Percentiles rank a stretch among this genome's conserved stretches.
Conservation (phyloP, 2,113 vertebrate species). For the Formicarius rufipectus region DNA sequence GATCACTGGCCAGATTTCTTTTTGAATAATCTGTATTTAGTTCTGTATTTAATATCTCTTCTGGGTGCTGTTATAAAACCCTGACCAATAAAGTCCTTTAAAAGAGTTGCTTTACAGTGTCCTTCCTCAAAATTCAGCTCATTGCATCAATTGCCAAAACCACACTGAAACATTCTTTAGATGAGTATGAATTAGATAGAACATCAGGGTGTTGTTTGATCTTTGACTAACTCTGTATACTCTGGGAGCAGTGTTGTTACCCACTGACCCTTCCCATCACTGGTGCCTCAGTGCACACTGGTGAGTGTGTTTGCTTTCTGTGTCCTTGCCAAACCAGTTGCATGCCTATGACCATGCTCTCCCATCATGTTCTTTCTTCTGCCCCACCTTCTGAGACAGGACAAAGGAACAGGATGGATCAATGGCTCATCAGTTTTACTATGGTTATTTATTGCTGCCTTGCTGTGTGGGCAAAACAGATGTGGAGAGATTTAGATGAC, state of each 20-base stretch:
- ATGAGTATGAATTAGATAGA: neutral
- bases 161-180: neutral
- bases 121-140: neutral
- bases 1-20: neutral
- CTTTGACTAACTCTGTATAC: neutral
- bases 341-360: neutral
- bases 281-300: no score
- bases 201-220: neutral
- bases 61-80: neutral
- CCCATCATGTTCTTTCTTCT: neutral
- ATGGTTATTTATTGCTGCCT: neutral
- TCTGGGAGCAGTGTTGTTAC: neutral
- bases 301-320: neutral
- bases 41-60: constrained; percentile 9
- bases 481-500: neutral
- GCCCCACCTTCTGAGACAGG: neutral
- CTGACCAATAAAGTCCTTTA: neutral
- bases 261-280: neutral
- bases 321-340: neutral
- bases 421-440: neutral
- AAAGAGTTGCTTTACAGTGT: neutral
- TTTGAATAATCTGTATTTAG: neutral
- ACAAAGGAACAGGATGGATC: neutral
- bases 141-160: neutral
- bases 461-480: constrained; percentile 9